Evolutionary conservation across 2,888 invertebrate species (phyloP), one percentile per base, ranked within the genome.

Genomic region (Cynaeus angustus): DNA sequence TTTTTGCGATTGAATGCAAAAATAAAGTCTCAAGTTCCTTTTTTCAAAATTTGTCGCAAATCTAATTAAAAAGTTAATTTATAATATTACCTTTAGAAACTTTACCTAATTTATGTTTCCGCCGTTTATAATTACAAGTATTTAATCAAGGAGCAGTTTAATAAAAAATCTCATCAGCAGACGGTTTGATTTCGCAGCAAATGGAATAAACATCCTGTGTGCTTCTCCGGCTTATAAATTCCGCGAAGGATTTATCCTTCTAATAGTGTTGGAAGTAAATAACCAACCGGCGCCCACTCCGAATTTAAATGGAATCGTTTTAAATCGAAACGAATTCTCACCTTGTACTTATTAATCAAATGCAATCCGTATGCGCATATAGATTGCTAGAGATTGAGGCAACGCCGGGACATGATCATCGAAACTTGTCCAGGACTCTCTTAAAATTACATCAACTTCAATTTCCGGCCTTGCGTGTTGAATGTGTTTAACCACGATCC

Each of bases 341-440:
- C 45, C 53, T 38, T 55, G 53, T 62, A 13, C 59, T 50, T 67
- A 53, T 61, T 68, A 68, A 61, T 68, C 62, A 48, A 62, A 55
- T 64, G 55, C 64, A 68, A 68, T 68, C 46, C 68, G 48, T 68
- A 69, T 69, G 69, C 69, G 69, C 69, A 69, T 69, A 65, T 58
- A 65, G 26, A 69, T 69, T 62, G 48, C 14, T 26, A 7, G 53
- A 14, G 45, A 45, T 43, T 50, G 50, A 16, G 59, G 26, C 48
- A 48, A 50, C 43, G 65, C 21, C 14, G 65, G 53, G 43, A 41
- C 66, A 66, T 13, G 56, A 56, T 59, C 45, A 59, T 59, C 59
- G 46, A 59, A 59, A 59, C 46, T 59, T 52, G 59, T n/a, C 59
- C 66, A 43, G n/a, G 43, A 16, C 66, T 56, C 66, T 68, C 68